A percentile compares a stretch with the other conserved stretches of the same genome.
Evolutionary conservation across 2,113 vertebrate genomes (phyloP).

Genomic region (Phalacrocorax brasilianus): DNA sequence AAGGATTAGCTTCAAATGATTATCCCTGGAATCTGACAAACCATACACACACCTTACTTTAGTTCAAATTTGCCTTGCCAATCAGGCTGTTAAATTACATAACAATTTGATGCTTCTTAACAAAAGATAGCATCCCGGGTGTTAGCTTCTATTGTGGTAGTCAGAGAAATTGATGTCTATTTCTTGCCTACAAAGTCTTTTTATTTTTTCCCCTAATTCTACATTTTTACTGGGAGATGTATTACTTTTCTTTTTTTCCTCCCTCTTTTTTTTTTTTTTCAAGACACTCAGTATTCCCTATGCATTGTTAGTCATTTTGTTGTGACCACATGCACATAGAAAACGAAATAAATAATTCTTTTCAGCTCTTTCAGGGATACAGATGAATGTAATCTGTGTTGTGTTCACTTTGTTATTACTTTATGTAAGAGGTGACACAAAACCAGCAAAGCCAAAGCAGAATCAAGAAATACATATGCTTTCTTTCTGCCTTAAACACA

Average conservation of each 20-base stretch:
- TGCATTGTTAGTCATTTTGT: neutral
- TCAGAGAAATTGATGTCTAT: constrained; percentile 10
- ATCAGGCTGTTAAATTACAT: constrained; percentile 37
- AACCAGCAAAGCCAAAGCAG: neutral
- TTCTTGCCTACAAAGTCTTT: neutral
- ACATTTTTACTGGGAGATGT: neutral
- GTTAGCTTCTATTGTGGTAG: neutral
- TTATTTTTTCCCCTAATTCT: neutral
- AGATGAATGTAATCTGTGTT: constrained; percentile 1
- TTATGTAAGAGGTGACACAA: constrained; percentile 35
- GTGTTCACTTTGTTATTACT: constrained; percentile 34
- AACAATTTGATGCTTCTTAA: constrained; percentile 46
- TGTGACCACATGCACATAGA: neutral
- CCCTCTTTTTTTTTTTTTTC: rapidly evolving
- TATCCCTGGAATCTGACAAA: constrained; percentile 43
- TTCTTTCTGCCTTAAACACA: neutral
- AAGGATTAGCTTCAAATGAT: constrained; percentile 32
- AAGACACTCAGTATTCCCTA: neutral
- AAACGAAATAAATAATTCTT: constrained; percentile 20
- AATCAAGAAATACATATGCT: neutral
- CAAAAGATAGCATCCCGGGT: constrained; percentile 2
- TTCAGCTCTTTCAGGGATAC: neutral
- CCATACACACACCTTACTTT: neutral
- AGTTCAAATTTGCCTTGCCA: constrained; percentile 36
- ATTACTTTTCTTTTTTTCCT: neutral